phyloP scores from a whole-genome alignment of 2,888 invertebrate genomes.

The Oxyscelio sp. region DNA sequence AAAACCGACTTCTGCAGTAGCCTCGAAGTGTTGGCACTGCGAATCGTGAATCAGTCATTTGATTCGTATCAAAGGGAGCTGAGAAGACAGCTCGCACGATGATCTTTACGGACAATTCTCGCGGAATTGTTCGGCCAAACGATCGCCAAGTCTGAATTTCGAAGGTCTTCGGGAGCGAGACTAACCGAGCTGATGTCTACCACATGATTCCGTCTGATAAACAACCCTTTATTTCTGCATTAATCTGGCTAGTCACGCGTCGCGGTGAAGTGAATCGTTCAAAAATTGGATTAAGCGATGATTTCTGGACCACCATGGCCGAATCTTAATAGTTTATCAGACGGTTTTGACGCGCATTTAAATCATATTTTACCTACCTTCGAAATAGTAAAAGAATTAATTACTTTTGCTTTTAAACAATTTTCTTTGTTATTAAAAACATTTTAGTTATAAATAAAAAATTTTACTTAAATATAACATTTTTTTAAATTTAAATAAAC shows the following conservation, averaged over 20 bases:
- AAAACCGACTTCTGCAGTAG: slow-evolving; percentile 39
- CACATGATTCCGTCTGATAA: slow-evolving; percentile 51
- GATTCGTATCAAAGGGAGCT: slow-evolving; percentile 33
- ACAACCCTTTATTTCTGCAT: slow-evolving; percentile 56
- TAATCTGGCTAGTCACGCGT: slow-evolving; percentile 61
- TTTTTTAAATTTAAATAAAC: no score
- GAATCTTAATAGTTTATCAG: neutral
- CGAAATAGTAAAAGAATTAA: no score
- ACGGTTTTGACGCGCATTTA: no score
- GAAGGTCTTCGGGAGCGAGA: slow-evolving; percentile 56
- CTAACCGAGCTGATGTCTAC: slow-evolving; percentile 26
- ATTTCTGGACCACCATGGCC: slow-evolving; percentile 38
- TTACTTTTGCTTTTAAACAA: no score
- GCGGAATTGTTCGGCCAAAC: slow-evolving; percentile 20
- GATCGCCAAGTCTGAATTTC: slow-evolving; percentile 30
- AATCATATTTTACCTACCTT: no score
- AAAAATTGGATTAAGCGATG: slow-evolving; percentile 60
- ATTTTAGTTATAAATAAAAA: no score
- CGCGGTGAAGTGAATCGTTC: slow-evolving; percentile 44
- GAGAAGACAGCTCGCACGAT: slow-evolving; percentile 13
- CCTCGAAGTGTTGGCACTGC: neutral
- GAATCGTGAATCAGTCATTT: slow-evolving; percentile 43
- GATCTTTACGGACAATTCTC: slow-evolving; percentile 26
- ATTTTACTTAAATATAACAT: no score
- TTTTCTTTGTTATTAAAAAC: no score